These are phyloP conservation scores for Polymixis lichenea DNA, from an alignment of 2,888 invertebrate species.

Conservation along the genomic window DNA sequence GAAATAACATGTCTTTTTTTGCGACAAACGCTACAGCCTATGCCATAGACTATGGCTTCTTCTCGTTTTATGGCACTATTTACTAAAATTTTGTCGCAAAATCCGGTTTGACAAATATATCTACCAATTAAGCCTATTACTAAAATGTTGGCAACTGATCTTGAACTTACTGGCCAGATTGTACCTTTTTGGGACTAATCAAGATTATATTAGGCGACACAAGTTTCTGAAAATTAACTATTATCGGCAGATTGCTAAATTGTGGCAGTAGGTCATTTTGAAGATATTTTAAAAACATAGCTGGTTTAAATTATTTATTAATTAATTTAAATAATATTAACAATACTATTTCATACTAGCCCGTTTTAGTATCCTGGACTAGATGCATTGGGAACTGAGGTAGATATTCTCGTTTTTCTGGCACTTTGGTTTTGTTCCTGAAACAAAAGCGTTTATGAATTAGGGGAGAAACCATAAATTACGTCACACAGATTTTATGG, in stretches of 20 bases:
- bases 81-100: neutral
- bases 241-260: neutral
- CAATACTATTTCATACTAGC: constrained; percentile 55
- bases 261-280: neutral
- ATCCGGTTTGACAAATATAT: neutral
- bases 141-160: neutral
- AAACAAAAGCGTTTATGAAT: neutral
- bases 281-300: neutral
- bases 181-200: neutral
- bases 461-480: too few species aligned
- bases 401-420: constrained; percentile 80
- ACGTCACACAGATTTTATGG: too few species aligned
- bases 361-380: constrained; percentile 73
- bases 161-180: constrained; percentile 7
- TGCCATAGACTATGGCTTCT: neutral
- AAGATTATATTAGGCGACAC: neutral
- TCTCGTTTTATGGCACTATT: neutral
- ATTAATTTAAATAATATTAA: constrained; percentile 56
- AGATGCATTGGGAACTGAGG: constrained; percentile 87
- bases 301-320: constrained; percentile 33
- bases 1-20: neutral
- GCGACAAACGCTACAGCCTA: neutral
- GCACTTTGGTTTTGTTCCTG: constrained; percentile 82
- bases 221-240: neutral
- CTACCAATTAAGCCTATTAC: neutral